Evolutionary conservation across 2,797 vertebrate genomes (phyloP).

Genomic region (Dipus sagitta): DNA sequence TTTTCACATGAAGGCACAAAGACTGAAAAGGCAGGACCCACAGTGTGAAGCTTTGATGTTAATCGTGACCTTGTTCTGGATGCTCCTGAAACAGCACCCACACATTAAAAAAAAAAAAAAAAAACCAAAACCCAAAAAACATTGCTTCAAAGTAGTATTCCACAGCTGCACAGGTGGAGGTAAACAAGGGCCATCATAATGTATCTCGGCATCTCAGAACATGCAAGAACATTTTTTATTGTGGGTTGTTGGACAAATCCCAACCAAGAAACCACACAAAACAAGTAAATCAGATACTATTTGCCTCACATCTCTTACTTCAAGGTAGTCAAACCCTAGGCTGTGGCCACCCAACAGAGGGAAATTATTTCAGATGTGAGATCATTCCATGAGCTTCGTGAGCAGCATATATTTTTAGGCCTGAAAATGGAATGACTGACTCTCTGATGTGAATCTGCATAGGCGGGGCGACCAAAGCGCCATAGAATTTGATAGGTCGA

Average conservation of each 20-base stretch:
- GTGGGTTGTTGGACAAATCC: neutral
- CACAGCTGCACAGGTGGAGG: neutral
- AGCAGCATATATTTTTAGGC: neutral
- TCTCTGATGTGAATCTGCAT: neutral
- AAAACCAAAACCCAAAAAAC: too few species aligned
- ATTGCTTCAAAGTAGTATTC: neutral
- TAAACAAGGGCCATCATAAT: neutral
- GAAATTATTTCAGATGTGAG: neutral
- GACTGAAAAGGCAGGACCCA: too few species aligned
- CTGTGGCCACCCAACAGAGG: neutral
- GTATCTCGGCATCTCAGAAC: constrained; percentile 39
- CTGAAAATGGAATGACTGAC: neutral
- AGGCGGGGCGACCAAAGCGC: neutral
- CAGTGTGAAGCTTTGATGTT: neutral
- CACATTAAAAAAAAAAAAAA: neutral
- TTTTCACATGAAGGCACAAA: neutral
- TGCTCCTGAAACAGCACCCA: neutral
- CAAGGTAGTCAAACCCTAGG: neutral
- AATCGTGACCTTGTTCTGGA: neutral
- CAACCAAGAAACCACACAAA: constrained; percentile 44
- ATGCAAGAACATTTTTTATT: neutral
- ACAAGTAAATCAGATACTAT: neutral
- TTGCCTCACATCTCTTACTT: neutral
- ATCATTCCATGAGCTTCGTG: neutral
- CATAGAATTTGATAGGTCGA: neutral